A percentile compares a stretch with the other conserved stretches of the same genome.
phyloP scores from a whole-genome alignment of 2,113 vertebrate species.

The Nyctibius bracteatus region DNA sequence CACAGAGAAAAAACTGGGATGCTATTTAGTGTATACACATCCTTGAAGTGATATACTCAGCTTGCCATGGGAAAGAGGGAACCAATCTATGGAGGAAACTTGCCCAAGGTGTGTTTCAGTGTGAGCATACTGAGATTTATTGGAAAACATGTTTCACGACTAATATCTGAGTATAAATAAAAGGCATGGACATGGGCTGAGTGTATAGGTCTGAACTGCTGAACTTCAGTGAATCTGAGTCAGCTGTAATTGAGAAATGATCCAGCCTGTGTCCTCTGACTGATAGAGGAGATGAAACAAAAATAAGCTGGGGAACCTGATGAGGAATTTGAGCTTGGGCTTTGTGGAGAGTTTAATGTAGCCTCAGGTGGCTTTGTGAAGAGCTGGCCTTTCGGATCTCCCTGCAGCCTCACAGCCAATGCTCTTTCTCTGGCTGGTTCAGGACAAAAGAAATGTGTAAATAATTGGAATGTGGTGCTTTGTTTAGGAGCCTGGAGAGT shows the following conservation, averaged over 20 bases:
- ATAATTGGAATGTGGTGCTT: not conserved
- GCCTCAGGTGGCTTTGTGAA: not conserved
- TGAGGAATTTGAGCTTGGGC: not conserved
- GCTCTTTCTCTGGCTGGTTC: not conserved
- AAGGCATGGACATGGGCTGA: not conserved
- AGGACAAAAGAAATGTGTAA: not conserved
- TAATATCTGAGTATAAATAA: not conserved
- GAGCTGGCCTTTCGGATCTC: not conserved
- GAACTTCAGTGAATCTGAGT: too few relatives aligned
- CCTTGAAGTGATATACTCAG: not conserved
- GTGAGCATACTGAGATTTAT: not conserved
- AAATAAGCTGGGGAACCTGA: not conserved
- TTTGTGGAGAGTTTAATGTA: not conserved
- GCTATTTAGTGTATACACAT: not conserved
- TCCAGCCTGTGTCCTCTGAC: too few relatives aligned
- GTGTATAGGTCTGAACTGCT: not conserved
- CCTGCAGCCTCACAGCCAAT: not conserved
- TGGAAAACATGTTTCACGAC: not conserved
- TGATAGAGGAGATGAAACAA: not conserved
- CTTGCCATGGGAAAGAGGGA: not conserved
- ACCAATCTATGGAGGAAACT: not conserved
- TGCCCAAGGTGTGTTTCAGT: not conserved
- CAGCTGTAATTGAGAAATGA: not conserved
- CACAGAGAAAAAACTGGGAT: not conserved
- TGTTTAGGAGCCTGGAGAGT: not conserved